Evolutionary conservation across 2,113 vertebrate species (phyloP).

Genomic region (Phylloscopus trochilus): DNA sequence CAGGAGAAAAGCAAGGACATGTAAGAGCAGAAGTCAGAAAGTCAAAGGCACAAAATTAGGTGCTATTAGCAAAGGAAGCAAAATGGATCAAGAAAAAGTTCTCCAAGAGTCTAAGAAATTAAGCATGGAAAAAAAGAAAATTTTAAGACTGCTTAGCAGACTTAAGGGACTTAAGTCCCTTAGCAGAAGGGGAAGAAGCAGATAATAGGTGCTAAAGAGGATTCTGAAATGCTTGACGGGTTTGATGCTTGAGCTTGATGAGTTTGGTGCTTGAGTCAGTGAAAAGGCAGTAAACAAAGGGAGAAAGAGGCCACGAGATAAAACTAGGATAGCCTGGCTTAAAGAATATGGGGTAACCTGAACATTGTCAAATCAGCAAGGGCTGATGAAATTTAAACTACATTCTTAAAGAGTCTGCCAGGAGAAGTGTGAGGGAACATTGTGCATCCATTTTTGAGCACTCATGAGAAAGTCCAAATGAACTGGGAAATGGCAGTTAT

Average conservation of each 20-base stretch:
- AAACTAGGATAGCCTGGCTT: not conserved
- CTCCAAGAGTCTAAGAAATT: not conserved
- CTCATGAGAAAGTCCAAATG: not conserved
- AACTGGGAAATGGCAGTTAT: not conserved
- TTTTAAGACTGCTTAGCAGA: not conserved
- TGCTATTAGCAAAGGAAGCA: not conserved
- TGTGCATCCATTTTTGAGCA: not conserved
- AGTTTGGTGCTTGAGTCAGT: not conserved
- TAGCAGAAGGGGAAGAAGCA: not conserved
- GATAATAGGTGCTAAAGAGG: not conserved
- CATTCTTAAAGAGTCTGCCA: not conserved
- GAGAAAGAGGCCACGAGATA: not conserved
- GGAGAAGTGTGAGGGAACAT: not conserved
- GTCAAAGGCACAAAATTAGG: conserved; percentile 13
- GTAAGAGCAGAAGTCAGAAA: conserved; percentile 23
- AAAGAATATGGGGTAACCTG: not conserved
- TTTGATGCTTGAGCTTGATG: not conserved
- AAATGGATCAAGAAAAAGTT: conserved; percentile 36
- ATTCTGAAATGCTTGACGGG: not conserved
- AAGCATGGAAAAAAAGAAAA: not conserved
- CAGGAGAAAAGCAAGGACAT: not conserved
- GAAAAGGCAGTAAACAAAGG: not conserved
- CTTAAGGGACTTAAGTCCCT: too few relatives aligned
- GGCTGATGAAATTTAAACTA: not conserved
- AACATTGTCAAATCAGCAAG: not conserved